These are phyloP conservation scores for Pseudomyrmex sp. DNA, from an alignment of 1,140 invertebrate species.

Conservation along the genomic window DNA sequence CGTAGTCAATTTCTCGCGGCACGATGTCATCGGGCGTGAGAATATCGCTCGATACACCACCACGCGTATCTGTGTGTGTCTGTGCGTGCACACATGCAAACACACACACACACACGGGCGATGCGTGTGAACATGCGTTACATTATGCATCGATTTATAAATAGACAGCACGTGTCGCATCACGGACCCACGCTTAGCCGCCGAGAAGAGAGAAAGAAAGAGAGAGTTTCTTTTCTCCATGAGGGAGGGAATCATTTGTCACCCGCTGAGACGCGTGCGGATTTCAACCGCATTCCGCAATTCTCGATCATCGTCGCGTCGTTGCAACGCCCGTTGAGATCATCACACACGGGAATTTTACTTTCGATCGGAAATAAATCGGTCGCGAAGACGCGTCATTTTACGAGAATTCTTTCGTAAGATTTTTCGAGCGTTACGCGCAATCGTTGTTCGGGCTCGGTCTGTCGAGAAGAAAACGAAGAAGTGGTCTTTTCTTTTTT, in stretches of 20 bases:
- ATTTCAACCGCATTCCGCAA: constrained; percentile 42
- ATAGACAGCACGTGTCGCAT: constrained; percentile 74
- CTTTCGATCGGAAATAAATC: background rate
- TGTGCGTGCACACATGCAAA: too few species aligned
- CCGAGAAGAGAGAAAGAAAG: constrained; percentile 30
- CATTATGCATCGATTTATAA: constrained; percentile 73
- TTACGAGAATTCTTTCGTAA: background rate
- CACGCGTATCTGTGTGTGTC: background rate
- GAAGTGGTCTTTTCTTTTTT: background rate
- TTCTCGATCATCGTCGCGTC: too few species aligned
- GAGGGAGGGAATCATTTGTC: constrained; percentile 53
- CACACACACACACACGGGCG: too few species aligned
- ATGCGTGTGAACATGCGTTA: constrained; percentile 5
- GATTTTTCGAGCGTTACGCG: too few species aligned
- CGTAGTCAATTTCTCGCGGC: constrained; percentile 26
- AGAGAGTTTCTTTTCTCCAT: constrained; percentile 51
- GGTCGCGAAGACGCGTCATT: background rate
- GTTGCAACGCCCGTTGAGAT: background rate
- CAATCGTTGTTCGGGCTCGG: too few species aligned
- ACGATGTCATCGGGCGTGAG: constrained; percentile 21
- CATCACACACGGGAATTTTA: background rate
- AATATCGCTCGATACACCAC: background rate
- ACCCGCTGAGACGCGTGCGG: constrained; percentile 71
- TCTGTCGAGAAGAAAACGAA: constrained; percentile 10
- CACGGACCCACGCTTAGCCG: constrained; percentile 73